Evolutionary conservation across 2,888 invertebrate genomes (phyloP).

Genomic region (Pecten maximus): DNA sequence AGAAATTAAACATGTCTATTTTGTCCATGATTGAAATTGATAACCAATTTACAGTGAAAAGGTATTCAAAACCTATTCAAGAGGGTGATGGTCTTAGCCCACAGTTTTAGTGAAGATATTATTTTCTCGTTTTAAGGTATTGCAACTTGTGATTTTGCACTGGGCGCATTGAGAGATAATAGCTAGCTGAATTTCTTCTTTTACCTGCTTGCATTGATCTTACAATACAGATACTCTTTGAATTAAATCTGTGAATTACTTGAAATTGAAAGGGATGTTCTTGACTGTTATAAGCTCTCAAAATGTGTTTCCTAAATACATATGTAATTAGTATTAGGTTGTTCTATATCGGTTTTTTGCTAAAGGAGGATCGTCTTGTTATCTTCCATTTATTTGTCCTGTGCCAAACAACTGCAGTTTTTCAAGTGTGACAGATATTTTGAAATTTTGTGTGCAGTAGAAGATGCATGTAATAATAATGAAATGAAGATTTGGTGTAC

Average conservation of each 20-base stretch:
- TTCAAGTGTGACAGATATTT: neutral
- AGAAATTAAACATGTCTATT: too few relatives aligned
- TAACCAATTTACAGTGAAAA: too few relatives aligned
- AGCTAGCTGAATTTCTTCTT: neutral
- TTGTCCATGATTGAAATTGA: too few relatives aligned
- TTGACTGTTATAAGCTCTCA: too few relatives aligned
- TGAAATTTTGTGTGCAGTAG: neutral
- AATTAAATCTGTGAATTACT: neutral
- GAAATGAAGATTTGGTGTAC: neutral
- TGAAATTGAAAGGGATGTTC: too few relatives aligned
- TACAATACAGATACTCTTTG: neutral
- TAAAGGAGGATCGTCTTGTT: neutral
- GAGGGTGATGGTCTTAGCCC: too few relatives aligned
- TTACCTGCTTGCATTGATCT: neutral
- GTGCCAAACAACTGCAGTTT: neutral
- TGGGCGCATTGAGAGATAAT: neutral
- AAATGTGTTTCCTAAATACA: too few relatives aligned
- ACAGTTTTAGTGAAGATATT: too few relatives aligned
- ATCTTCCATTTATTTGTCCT: neutral
- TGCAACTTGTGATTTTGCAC: too few relatives aligned
- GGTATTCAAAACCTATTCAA: too few relatives aligned
- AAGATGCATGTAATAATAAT: neutral
- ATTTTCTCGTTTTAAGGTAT: too few relatives aligned
- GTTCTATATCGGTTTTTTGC: neutral
- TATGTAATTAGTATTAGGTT: too few relatives aligned